Base-by-base conservation (phyloP, 2,888 invertebrate genomes). In the Xestia ashworthii region DNA sequence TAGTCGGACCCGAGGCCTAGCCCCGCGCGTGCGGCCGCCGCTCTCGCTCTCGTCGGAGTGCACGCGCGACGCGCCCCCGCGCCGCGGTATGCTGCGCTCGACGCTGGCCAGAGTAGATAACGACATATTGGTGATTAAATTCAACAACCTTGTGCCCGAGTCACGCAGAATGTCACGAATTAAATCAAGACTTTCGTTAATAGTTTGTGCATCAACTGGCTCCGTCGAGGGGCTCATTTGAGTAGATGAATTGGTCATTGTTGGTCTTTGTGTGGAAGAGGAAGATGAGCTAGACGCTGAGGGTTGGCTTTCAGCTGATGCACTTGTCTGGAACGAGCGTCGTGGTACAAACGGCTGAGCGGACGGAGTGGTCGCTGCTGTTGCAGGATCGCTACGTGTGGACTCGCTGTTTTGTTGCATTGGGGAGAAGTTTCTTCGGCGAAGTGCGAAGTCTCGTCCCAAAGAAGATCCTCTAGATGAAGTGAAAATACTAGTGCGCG, bases 131-230 rank as follows among this genome's bases (percentile, higher is more conserved):
- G 96, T 96, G 71, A 97, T 96, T 70, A 97, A 91, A 86, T 96
- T 96, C 62, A 97, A 90, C 32, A 97, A 88, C 71, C 96, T 91
- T 16, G 96, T 95, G 6, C 97, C 96, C 0, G 97, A 97, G 88
- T 96, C 97, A 71, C 96, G 92, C 16, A 97, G 90, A 80, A 97
- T 97, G 80, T 96, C 96, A 22, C 97, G 92, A 72, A 97, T 96
- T 44, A 96, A 89, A 82, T 97, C 95, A 44, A 97, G 93, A 79
- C 96, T 96, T 82, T 96, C 96, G 75, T 95, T 95, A 66, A 96
- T 95, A 16, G 95, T 93, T 84, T 95, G 94, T 58, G 96, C 95
- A 83, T 96, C 96, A n/a, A 93, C 93, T 5, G 94, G 92, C 0
- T 92, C 86, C 6, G 91, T 88, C 50, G 87, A 89, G 38, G 93